Evolutionary conservation across 2,888 invertebrate species (phyloP), one percentile per base, ranked within the genome.

Genomic region (Syritta pipiens): DNA sequence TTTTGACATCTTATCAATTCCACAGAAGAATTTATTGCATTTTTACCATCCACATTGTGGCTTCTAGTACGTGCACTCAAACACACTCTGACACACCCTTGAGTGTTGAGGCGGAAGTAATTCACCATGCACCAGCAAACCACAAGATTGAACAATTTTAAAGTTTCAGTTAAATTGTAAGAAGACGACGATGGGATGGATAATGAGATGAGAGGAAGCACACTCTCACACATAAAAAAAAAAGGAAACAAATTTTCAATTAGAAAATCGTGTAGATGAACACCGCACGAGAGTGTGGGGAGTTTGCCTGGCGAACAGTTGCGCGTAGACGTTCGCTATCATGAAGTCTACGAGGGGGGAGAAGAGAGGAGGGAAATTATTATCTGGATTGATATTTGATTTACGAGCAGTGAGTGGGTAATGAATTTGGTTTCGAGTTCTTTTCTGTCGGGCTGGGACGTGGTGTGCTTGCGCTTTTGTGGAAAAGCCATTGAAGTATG

Each of bases 1-100:
- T 88, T 87, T 86, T 87, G 88, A 88, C 88, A 86, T 86, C 87
- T 88, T 88, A 88, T 88, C 88, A 88, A 87, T 84, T 87, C 84
- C 84, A 82, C 83, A 84, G 84, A 85, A 87, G 79, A 87, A 88
- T 88, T 88, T 88, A 88, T 88, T 86, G 86, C 87, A 86, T 86
- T 85, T 84, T 5, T 17, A n/a, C 5, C 32, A 84, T 53, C 55
- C n/a, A n/a, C n/a, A n/a, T n/a, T n/a, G n/a, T n/a, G n/a, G n/a
- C n/a, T n/a, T n/a, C n/a, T n/a, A n/a, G n/a, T n/a, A n/a, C n/a
- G n/a, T n/a, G n/a, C n/a, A n/a, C n/a, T n/a, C n/a, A n/a, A n/a
- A n/a, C n/a, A n/a, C n/a, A n/a, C n/a, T n/a, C n/a, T n/a, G n/a
- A n/a, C n/a, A n/a, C n/a, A n/a, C n/a, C n/a, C n/a, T n/a, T n/a